Conservation (phyloP, 1,140 invertebrate species). For the Trachymyrmex septentrionalis region DNA sequence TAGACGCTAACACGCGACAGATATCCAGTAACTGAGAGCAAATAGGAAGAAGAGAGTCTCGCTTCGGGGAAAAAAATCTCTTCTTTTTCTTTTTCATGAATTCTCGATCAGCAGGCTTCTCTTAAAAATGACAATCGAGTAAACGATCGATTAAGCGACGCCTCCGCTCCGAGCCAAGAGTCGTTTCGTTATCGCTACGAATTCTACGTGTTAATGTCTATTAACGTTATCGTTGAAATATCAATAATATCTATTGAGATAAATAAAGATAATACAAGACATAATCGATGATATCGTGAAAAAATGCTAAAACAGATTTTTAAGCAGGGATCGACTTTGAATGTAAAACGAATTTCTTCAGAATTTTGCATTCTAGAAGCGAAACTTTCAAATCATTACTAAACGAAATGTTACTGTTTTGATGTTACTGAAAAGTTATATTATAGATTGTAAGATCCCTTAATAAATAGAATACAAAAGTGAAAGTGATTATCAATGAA, state of each 20-base stretch:
- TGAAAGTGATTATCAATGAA: slow-evolving; percentile 1
- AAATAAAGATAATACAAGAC: too few species aligned
- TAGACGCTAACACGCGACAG: not conserved
- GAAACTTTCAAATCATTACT: not conserved
- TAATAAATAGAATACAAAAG: slow-evolving; percentile 3
- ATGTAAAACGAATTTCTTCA: too few species aligned
- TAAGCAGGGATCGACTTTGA: not conserved
- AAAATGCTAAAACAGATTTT: not conserved
- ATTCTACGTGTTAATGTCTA: not conserved
- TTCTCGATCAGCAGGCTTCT: not conserved
- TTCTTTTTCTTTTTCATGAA: not conserved
- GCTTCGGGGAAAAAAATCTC: not conserved
- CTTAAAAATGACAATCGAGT: not conserved
- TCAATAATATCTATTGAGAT: too few species aligned
- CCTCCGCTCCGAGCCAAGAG: slow-evolving; percentile 9
- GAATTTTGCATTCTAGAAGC: not conserved
- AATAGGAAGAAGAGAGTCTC: not conserved
- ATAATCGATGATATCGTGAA: not conserved
- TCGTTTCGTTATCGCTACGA: not conserved
- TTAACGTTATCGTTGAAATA: not conserved
- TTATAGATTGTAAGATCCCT: not conserved
- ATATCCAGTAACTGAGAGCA: not conserved
- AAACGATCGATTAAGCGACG: not conserved
- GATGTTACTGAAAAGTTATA: not conserved
- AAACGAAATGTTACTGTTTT: not conserved